Conservation (phyloP, 2,797 vertebrate genomes). For the Sternarchorhynchus goeldii region DNA sequence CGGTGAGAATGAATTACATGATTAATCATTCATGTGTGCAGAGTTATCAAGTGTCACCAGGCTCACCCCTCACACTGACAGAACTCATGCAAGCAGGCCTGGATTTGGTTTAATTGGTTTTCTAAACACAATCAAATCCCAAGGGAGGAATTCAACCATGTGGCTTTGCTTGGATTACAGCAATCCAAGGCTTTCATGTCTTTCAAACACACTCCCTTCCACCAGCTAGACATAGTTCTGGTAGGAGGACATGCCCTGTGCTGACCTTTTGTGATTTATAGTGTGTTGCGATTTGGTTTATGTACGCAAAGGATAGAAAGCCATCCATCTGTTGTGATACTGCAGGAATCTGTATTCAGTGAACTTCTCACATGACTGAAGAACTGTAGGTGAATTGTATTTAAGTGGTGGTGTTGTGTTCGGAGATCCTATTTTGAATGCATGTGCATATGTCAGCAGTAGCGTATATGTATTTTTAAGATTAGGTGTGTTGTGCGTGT, state of each 20-base stretch:
- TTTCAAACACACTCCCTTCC: constrained; percentile 13
- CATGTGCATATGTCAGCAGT: constrained; percentile 30
- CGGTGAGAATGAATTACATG: no score
- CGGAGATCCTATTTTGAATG: constrained; percentile 34
- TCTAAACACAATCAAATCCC: constrained; percentile 57
- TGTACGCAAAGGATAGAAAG: constrained; percentile 29
- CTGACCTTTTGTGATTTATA: constrained; percentile 40
- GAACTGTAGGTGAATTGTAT: constrained; percentile 35
- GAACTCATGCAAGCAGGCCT: constrained; percentile 40
- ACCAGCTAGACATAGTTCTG: constrained; percentile 19
- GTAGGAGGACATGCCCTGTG: not conserved
- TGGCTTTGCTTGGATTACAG: constrained; percentile 53
- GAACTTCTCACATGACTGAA: constrained; percentile 34
- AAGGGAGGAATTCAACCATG: constrained; percentile 36
- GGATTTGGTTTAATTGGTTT: constrained; percentile 56
- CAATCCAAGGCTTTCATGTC: constrained; percentile 52
- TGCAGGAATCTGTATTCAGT: constrained; percentile 31
- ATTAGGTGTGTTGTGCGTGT: constrained; percentile 21
- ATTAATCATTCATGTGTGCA: not conserved
- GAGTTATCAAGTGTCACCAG: constrained; percentile 23
- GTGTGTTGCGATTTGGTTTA: constrained; percentile 17
- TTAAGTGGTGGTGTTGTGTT: constrained; percentile 37
- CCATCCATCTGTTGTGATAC: not conserved
- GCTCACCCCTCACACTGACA: constrained; percentile 6
- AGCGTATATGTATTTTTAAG: constrained; percentile 39